Conservation (phyloP, 2,888 invertebrate genomes). For the Mesoligia furuncula region DNA sequence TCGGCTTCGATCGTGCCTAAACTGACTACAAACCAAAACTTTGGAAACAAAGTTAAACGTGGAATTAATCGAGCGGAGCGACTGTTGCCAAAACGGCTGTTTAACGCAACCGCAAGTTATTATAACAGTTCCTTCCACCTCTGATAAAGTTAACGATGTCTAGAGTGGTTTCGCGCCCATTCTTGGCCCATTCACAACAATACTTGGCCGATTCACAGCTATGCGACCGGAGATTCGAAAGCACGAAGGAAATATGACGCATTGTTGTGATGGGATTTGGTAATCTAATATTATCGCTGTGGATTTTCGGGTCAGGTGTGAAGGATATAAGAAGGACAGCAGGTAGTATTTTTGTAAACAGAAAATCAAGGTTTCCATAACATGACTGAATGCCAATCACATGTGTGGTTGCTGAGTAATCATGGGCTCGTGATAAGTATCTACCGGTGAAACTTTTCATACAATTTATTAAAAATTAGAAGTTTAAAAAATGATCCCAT, state of each 20-base stretch:
- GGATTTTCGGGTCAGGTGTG: neutral
- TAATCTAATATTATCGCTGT: neutral
- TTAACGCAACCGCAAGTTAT: constrained; percentile 50
- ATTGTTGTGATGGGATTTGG: constrained; percentile 9
- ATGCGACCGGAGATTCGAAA: constrained; percentile 49
- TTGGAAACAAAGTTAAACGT: constrained; percentile 37
- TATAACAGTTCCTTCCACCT: constrained; percentile 45
- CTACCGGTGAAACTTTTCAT: neutral
- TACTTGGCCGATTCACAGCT: constrained; percentile 19
- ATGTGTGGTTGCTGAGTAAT: neutral
- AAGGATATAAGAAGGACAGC: neutral
- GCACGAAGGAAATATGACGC: constrained; percentile 36
- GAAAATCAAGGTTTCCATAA: neutral
- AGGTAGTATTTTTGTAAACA: too few species aligned
- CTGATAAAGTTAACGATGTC: constrained; percentile 54
- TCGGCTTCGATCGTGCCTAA: constrained; percentile 1
- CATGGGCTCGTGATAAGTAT: neutral
- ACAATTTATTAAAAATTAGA: neutral
- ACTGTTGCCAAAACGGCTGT: constrained; percentile 51
- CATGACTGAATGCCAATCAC: neutral
- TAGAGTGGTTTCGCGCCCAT: constrained; percentile 38
- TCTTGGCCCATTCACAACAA: constrained; percentile 23
- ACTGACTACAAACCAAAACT: constrained; percentile 20
- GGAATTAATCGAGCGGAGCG: constrained; percentile 46
- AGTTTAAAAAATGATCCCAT: neutral